Base-by-base conservation (phyloP, 2,888 invertebrate genomes). In the Rotaria magnacalcarata region DNA sequence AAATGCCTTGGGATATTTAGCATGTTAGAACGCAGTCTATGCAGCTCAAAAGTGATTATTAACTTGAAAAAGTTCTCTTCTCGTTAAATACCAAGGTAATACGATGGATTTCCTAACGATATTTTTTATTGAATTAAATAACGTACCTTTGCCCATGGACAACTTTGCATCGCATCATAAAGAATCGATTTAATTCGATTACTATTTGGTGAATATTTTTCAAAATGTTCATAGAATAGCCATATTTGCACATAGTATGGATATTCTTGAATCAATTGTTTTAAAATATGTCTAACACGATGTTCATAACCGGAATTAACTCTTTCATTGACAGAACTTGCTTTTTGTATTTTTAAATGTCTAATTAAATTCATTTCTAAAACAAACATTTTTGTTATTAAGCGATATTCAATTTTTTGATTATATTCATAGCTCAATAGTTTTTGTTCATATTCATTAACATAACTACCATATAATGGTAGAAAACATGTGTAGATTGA, bases 321-420 rank as follows among this genome's bases (percentile, higher is more conserved):
- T 7, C 2, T 27, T 67, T 67, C 19, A 67, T 67, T 67, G 1
- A 19, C 6, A 0, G 5, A 16, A 67, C 6, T 67, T 5, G 67
- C 67, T 47, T 47, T 21, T n/a, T 80, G 43, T 6, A 80, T 80
- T 80, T 80, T 80, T 43, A 80, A 47, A 80, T 80, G 80, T 80
- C 80, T 21, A 43, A 80, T 43, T 47, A 80, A 47, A 80, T 47
- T 47, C 43, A 14, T 43, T 47, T 47, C 10, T 11, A 80, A 24
- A 47, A 47, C 43, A 47, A 24, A 80, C 24, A 47, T 80, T 80
- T 80, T 80, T 5, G 47, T 80, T 14, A 80, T 80, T 43, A 80
- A 47, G 1, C 80, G 43, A 47, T 47, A n/a, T 80, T 80, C 47
- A n/a, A 11, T 6, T 80, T 43, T 43, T 80, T 43, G 24, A 80